Conservation (phyloP, 2,888 invertebrate genomes). For the Apoderus coryli region DNA sequence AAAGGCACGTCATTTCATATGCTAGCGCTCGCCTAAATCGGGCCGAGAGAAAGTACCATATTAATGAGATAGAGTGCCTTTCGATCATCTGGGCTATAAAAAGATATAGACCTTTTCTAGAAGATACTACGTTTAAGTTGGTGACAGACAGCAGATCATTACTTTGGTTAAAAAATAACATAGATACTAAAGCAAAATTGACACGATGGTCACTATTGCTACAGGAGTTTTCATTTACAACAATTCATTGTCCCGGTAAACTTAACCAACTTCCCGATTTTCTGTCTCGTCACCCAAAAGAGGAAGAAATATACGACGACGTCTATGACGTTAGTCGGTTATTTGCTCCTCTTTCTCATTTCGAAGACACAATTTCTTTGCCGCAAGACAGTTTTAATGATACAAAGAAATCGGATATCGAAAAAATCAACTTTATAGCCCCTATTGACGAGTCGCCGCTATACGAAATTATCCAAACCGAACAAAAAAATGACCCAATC, state of each 20-base stretch:
- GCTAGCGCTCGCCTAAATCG: slow-evolving; percentile 5
- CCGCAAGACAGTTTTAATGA: no score
- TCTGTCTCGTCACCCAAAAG: slow-evolving; percentile 8
- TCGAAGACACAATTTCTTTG: no score
- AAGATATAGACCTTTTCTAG: slow-evolving; percentile 4
- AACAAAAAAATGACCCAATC: no score
- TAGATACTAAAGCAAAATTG: slow-evolving; percentile 9
- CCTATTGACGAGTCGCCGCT: no score
- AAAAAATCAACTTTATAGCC: no score
- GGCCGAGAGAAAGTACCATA: slow-evolving; percentile 1
- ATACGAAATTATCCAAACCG: no score
- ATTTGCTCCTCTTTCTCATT: no score
- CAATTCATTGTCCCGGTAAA: slow-evolving; percentile 16
- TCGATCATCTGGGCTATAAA: slow-evolving; percentile 1
- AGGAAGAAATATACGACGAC: no score
- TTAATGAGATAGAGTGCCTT: slow-evolving; percentile 2
- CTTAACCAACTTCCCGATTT: slow-evolving; percentile 14
- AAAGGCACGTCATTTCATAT: slow-evolving; percentile 4
- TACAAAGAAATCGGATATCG: no score
- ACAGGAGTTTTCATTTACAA: slow-evolving; percentile 12
- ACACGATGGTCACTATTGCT: slow-evolving; percentile 13
- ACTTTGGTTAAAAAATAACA: slow-evolving; percentile 10
- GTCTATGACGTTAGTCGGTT: no score
- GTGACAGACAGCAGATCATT: slow-evolving; percentile 2
- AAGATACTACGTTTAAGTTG: slow-evolving; percentile 5